Evolutionary conservation across 1,140 invertebrate genomes (phyloP).

Genomic region (Aphaenogaster rudis): DNA sequence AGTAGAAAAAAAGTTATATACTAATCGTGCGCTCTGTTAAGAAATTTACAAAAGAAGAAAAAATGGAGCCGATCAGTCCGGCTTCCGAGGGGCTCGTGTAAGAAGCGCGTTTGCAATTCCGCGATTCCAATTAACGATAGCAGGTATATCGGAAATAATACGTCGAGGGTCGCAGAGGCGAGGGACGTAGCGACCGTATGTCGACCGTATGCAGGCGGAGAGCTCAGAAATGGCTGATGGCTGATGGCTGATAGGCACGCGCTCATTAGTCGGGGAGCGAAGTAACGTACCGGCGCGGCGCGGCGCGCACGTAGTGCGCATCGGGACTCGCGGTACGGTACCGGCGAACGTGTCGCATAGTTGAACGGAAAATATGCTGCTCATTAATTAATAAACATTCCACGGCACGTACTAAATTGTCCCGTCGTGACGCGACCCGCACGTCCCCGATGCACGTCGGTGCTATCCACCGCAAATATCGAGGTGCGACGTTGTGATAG

Average conservation of each 20-base stretch:
- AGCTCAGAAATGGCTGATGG: constrained; percentile 15
- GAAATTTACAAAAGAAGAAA: background rate
- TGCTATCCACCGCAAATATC: constrained; percentile 21
- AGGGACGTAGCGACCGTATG: background rate
- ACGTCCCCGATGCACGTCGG: background rate
- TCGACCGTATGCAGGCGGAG: background rate
- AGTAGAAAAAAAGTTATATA: background rate
- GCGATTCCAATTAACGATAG: constrained; percentile 40
- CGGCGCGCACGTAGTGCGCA: constrained; percentile 20
- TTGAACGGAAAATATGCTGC: constrained; percentile 51
- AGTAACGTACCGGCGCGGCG: constrained; percentile 1
- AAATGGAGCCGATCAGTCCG: background rate
- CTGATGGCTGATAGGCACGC: constrained; percentile 27
- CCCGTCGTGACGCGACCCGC: constrained; percentile 17
- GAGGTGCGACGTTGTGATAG: constrained; percentile 31
- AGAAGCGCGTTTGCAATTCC: constrained; percentile 5
- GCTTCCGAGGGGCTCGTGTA: background rate
- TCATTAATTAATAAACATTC: constrained; percentile 70
- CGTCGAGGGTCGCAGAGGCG: background rate
- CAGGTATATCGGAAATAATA: constrained; percentile 36
- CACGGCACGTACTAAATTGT: constrained; percentile 49
- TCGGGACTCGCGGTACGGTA: constrained; percentile 6
- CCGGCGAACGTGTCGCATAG: constrained; percentile 29
- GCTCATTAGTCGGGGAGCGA: constrained; percentile 33
- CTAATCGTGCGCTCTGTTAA: background rate